Base-by-base conservation (phyloP, 2,797 vertebrate species). In the Champsocephalus esox region DNA sequence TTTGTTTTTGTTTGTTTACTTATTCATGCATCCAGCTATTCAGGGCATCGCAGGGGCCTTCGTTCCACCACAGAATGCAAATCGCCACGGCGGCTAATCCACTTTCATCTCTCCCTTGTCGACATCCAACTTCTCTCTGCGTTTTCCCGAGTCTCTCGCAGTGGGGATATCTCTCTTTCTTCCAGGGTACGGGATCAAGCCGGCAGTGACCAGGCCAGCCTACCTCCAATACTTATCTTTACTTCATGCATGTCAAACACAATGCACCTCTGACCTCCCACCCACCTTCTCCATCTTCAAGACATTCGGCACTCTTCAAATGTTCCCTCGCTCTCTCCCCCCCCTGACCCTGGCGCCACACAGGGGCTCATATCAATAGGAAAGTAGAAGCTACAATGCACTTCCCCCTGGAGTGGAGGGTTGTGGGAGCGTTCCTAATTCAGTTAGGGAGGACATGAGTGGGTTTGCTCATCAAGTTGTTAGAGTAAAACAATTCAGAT, bases 1-100 rank as follows among this genome's bases (percentile, higher is more conserved):
- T 95, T 93, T 91, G 93, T 94, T 93, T 94, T 93, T 90, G 91
- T 95, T 94, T 94, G 92, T 94, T 94, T 94, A 93, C 88, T 94
- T 95, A 95, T 95, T 94, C 87, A 94, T 93, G 92, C 84, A 92
- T 93, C 91, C 90, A 93, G 90, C 91, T 94, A 93, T 94, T 91
- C 83, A 69, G 92, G 89, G 91, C 91, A 93, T 90, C 80, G 59
- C 92, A 86, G 87, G 90, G 90, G 87, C 90, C 94, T 93, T 92
- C 85, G 83, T 92, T 92, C 87, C 88, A 89, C 90, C 89, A 63
- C 87, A 88, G 90, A 91, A 94, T 93, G 90, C 89, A 94, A 94
- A 94, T 93, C 87, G 91, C 93, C 89, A 82, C 80, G 19, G 86
- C 83, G 78, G 87, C 88, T 93, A 93, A 94, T 94, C 88, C 88